Evolutionary conservation across 2,888 invertebrate genomes (phyloP).

Genomic region (Conops quadrifasciatus): DNA sequence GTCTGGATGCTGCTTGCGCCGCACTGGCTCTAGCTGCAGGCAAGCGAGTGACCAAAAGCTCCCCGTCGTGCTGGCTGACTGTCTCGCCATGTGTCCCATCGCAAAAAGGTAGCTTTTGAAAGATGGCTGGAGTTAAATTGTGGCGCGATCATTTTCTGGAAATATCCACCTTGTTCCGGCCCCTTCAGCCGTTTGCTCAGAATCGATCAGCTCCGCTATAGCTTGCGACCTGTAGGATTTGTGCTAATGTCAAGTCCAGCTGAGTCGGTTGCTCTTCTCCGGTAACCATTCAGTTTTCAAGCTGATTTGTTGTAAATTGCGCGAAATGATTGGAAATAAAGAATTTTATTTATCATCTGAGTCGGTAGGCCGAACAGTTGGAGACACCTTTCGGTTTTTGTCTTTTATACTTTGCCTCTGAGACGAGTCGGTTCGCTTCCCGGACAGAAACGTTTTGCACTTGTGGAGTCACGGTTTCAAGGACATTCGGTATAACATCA

Average conservation of each 20-base stretch:
- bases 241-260: slow-evolving; percentile 64
- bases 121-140: slow-evolving; percentile 16
- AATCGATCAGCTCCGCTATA: no score
- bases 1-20: no score
- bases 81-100: slow-evolving; percentile 32
- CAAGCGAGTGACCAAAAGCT: slow-evolving; percentile 33
- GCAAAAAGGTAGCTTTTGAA: slow-evolving; percentile 35
- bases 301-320: slow-evolving; percentile 61
- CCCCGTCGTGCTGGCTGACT: slow-evolving; percentile 39
- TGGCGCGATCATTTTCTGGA: slow-evolving; percentile 41
- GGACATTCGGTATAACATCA: neutral
- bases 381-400: slow-evolving; percentile 55
- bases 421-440: no score
- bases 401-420: neutral
- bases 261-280: slow-evolving; percentile 48
- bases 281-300: slow-evolving; percentile 27
- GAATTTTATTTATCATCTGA: slow-evolving; percentile 63
- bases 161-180: slow-evolving; percentile 39
- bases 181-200: no score
- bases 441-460: no score
- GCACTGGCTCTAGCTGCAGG: no score
- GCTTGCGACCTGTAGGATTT: no score
- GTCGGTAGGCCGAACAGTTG: slow-evolving; percentile 59
- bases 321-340: slow-evolving; percentile 62
- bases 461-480: neutral